Evolutionary conservation across 2,797 vertebrate species (phyloP), one percentile per base, ranked within the genome.

Genomic region (Craterocephalus amniculus): DNA sequence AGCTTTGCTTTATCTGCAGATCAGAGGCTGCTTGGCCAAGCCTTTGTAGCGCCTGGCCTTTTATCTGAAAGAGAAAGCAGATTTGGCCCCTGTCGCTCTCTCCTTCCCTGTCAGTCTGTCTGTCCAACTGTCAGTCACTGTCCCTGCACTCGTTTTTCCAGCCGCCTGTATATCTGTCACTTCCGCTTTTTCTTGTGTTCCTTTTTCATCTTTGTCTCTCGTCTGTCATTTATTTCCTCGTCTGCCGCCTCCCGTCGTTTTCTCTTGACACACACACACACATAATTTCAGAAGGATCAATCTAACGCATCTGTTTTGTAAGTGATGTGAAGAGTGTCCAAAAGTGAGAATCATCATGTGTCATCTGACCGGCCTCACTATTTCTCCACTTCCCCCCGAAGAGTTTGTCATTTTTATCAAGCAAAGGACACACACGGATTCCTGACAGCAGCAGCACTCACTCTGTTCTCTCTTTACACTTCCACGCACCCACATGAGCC

Each of bases 1-100:
- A 81, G 90, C 84, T 83, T 72, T 80, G 88, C 85, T 91, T 92
- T 92, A 93, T 92, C 92, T 88, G 75, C 16, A 54, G 87, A 92
- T 93, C 89, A 87, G 84, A 89, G 70, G 29, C 74, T 35, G 81
- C 81, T 78, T 16, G 79, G 87, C 85, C 87, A 76, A 83, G 87
- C 81, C 88, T 92, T 93, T 92, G 90, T 90, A 78, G 80, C 65
- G 80, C 35, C 66, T 71, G 81, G 81, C 81, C 91, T 92, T 91
- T 93, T 89, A 92, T 92, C 83, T 85, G 71, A 72, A 67, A 83
- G 77, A 72, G 84, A 84, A 83, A 86, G 83, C 83, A 74, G 78
- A 76, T 83, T 88, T 83, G 79, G 84, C 77, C 78, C 52, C 80
- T 82, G 85, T 93, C 82, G 72, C 87, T 87, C 86, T 84, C 83